Evolutionary conservation across 2,888 invertebrate genomes (phyloP).

Genomic region (Sepioteuthis lessoniana): DNA sequence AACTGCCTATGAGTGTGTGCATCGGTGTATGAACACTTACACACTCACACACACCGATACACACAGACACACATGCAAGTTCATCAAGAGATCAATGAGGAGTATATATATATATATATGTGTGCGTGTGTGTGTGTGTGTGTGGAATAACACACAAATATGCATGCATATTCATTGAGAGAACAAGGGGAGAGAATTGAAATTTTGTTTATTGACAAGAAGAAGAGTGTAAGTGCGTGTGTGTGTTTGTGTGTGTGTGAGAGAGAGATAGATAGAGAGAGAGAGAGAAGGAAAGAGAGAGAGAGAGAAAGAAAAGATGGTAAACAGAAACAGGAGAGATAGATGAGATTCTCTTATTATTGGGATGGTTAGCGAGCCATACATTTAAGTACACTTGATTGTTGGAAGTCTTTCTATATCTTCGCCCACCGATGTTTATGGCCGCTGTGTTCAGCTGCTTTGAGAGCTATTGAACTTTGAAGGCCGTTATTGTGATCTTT

Average conservation of each 20-base stretch:
- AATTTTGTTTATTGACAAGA: too few species aligned
- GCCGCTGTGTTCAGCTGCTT: not conserved
- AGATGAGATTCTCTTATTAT: not conserved
- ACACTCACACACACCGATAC: too few species aligned
- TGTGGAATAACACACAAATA: not conserved
- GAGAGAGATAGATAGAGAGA: too few species aligned
- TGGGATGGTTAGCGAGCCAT: not conserved
- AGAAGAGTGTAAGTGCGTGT: too few species aligned
- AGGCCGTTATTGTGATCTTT: not conserved
- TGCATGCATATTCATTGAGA: not conserved
- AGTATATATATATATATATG: not conserved
- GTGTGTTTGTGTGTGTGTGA: too few species aligned
- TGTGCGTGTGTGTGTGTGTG: not conserved
- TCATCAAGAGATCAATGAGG: too few species aligned
- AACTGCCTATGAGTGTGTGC: too few species aligned
- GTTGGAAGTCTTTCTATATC: not conserved
- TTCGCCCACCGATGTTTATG: not conserved
- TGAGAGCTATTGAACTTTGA: slow-evolving; percentile 1
- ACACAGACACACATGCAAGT: too few species aligned
- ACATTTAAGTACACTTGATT: not conserved
- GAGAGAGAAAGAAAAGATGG: not conserved
- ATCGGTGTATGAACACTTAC: too few species aligned
- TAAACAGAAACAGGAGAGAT: not conserved
- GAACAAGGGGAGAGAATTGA: not conserved
- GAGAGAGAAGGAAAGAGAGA: not conserved